phyloP scores from a whole-genome alignment of 2,888 invertebrate species.

The Cryptus armator region DNA sequence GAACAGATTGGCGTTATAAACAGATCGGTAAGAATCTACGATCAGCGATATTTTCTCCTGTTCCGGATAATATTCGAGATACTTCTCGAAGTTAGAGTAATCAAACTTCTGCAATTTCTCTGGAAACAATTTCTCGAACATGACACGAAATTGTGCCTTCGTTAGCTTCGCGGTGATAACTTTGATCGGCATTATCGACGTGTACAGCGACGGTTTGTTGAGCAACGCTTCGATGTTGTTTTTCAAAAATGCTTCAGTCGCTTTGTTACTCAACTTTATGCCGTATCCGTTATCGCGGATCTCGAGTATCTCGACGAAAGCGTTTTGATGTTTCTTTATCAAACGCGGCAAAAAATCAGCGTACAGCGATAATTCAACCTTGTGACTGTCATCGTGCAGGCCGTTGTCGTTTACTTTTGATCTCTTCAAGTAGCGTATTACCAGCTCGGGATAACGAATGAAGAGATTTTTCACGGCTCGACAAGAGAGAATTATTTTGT shows the following conservation, averaged over 20 bases:
- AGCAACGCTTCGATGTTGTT: slow-evolving; percentile 72
- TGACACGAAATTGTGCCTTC: slow-evolving; percentile 70
- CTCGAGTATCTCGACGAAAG: slow-evolving; percentile 74
- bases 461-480: slow-evolving; percentile 68
- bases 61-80: slow-evolving; percentile 74
- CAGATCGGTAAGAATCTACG: slow-evolving; percentile 70
- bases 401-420: slow-evolving; percentile 30
- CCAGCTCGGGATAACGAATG: slow-evolving; percentile 74
- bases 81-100: slow-evolving; percentile 52
- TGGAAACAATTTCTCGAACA: slow-evolving; percentile 75
- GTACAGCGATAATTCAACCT: slow-evolving; percentile 66
- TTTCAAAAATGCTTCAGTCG: slow-evolving; percentile 74
- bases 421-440: slow-evolving; percentile 77
- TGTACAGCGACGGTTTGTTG: slow-evolving; percentile 71
- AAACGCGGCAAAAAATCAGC: slow-evolving; percentile 71
- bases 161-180: slow-evolving; percentile 68
- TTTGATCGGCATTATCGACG: slow-evolving; percentile 72
- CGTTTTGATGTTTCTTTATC: slow-evolving; percentile 72
- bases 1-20: slow-evolving; percentile 73
- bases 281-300: slow-evolving; percentile 52
- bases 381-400: not conserved
- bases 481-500: slow-evolving; percentile 66
- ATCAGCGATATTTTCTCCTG: slow-evolving; percentile 70
- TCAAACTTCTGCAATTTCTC: slow-evolving; percentile 46
- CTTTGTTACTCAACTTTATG: slow-evolving; percentile 73